Base-by-base conservation (phyloP, 2,797 vertebrate genomes). In the Enteromius afrohamiltoni region DNA sequence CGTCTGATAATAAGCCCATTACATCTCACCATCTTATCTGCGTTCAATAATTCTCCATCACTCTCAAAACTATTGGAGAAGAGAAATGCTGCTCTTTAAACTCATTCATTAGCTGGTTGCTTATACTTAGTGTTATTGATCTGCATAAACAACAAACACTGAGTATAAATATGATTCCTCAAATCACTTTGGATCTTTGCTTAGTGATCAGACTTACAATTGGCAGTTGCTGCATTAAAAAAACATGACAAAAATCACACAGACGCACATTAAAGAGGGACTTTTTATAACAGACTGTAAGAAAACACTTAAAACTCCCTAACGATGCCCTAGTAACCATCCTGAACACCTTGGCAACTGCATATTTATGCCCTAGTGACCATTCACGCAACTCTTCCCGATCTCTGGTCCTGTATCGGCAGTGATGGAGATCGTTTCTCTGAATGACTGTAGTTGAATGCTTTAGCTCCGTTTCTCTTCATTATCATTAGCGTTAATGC, bases 401-500 rank as follows among this genome's bases (percentile, higher is more conserved):
- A 34, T 74, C 21, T 34, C 19, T 74, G 10, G 47, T 53, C 47
- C 21, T 74, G 29, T 37, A 53, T n/a, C 17, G 1, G 10, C 49
- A 51, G 49, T 49, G 1, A 37, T 31, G 2, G 26, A 71, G 16
- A 29, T 10, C 4, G 37, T 31, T 62, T 31, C 1, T 26, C 9
- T 23, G 26, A 71, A 71, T 16, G 23, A 14, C 53, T 80, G 23
- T 23, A 69, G 77, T 80, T 80, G 29, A 71, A 62, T 73, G 68
- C 53, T 81, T 53, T n/a, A 62, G 26, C 21, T 68, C 34, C 26
- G 8, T 79, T 67, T 79, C 47, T 65, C 6, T 26, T 80, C 53
- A 71, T 80, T 60, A 58, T 49, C 42, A 8, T 81, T 45, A 47
- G 19, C 6, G 60, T 47, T 73, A 81, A 81, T 81, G 40, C n/a